Evolutionary conservation across 2,888 invertebrate genomes (phyloP).

Genomic region (Athrips mouffetella): DNA sequence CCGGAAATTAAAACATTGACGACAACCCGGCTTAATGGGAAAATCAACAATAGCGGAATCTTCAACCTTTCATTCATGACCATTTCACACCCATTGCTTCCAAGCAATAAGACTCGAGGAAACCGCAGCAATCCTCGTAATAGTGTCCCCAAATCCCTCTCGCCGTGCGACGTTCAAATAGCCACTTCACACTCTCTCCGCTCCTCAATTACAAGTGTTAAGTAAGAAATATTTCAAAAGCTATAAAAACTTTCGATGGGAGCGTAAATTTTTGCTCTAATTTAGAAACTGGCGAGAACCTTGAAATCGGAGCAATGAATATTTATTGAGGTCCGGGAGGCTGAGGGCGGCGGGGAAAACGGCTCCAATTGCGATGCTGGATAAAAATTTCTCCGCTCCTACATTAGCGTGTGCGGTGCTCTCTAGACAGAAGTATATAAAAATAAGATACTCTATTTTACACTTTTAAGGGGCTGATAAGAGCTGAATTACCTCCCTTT

Average conservation of each 20-base stretch:
- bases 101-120: background rate
- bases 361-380: conserved; percentile 41
- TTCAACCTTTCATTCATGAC: background rate
- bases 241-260: conserved; percentile 30
- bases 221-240: conserved; percentile 19
- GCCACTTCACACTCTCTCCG: conserved; percentile 6
- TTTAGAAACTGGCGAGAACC: conserved; percentile 39
- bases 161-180: background rate
- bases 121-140: conserved; percentile 6
- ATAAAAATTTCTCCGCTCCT: conserved; percentile 36
- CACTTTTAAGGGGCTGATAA: too few species aligned
- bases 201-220: conserved; percentile 4
- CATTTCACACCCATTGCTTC: conserved; percentile 5
- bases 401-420: conserved; percentile 13
- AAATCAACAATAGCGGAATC: conserved; percentile 3
- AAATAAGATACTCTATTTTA: too few species aligned
- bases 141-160: conserved; percentile 3
- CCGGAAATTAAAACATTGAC: conserved; percentile 10
- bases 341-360: conserved; percentile 24
- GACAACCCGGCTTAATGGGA: background rate
- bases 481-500: too few species aligned
- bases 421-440: background rate
- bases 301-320: conserved; percentile 54
- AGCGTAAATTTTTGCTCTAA: conserved; percentile 36
- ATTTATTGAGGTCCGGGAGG: conserved; percentile 41